These are phyloP conservation scores for Phymastichus coffea DNA, from an alignment of 1,140 invertebrate species.

Conservation along the genomic window DNA sequence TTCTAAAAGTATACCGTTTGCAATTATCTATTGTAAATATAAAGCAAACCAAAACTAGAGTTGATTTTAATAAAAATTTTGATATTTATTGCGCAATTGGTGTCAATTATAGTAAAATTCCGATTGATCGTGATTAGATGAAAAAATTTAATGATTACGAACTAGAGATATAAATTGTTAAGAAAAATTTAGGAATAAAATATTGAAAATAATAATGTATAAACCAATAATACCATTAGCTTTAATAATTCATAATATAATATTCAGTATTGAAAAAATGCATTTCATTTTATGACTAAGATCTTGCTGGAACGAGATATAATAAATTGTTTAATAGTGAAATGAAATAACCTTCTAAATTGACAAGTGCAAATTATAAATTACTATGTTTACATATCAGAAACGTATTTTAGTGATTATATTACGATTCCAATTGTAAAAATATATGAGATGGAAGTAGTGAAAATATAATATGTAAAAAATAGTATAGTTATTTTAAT, in stretches of 20 bases:
- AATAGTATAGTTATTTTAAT: no score
- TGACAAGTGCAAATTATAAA: neutral
- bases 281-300: neutral
- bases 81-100: neutral
- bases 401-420: no score
- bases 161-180: neutral
- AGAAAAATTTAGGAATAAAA: conserved; percentile 14
- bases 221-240: neutral
- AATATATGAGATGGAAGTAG: no score
- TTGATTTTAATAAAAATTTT: neutral
- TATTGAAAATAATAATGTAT: conserved; percentile 1
- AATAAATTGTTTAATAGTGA: neutral
- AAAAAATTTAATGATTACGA: neutral
- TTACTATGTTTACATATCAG: neutral
- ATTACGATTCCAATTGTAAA: no score
- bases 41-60: neutral
- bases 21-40: neutral
- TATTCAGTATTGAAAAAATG: neutral
- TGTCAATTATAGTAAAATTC: neutral
- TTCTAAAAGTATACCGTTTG: conserved; percentile 10
- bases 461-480: no score
- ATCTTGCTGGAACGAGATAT: conserved; percentile 20
- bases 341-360: conserved; percentile 2
- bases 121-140: neutral
- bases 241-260: neutral